Percentiles rank a stretch among this genome's conserved stretches.
Evolutionary conservation across 2,888 invertebrate genomes (phyloP).

Genomic region (Phasia obesa): DNA sequence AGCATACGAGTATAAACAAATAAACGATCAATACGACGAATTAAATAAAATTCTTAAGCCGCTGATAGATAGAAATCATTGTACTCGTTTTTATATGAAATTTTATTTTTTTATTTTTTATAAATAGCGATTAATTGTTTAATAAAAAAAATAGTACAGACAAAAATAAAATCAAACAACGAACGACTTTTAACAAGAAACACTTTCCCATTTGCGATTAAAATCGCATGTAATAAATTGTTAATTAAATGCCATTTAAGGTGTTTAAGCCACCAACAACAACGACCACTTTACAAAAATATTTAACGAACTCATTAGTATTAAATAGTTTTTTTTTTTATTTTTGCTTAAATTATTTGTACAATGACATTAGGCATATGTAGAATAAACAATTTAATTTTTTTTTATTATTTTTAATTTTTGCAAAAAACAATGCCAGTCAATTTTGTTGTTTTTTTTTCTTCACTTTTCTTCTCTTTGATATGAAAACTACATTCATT

Average conservation of each 20-base stretch:
- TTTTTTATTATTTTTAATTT: conserved; percentile 1
- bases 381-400: conserved; percentile 45
- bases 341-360: conserved; percentile 60
- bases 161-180: conserved; percentile 9
- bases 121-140: conserved; percentile 35
- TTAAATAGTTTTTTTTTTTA: conserved; percentile 40
- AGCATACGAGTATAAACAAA: conserved; percentile 14
- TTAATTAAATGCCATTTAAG: conserved; percentile 69
- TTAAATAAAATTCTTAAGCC: conserved; percentile 30
- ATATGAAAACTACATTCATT: conserved; percentile 1
- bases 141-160: background rate
- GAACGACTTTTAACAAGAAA: conserved; percentile 9
- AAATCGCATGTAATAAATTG: conserved; percentile 54
- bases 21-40: conserved; percentile 15
- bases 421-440: background rate
- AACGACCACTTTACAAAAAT: conserved; percentile 7
- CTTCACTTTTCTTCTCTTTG: background rate
- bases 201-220: conserved; percentile 53
- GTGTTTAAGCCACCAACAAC: conserved; percentile 39
- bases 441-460: background rate
- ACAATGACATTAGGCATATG: conserved; percentile 63
- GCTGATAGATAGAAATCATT: conserved; percentile 41
- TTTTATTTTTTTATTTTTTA: background rate
- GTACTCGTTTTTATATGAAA: conserved; percentile 2
- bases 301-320: conserved; percentile 53